Base-by-base conservation (phyloP, 2,888 invertebrate species). In the Siphlonurus alternatus region DNA sequence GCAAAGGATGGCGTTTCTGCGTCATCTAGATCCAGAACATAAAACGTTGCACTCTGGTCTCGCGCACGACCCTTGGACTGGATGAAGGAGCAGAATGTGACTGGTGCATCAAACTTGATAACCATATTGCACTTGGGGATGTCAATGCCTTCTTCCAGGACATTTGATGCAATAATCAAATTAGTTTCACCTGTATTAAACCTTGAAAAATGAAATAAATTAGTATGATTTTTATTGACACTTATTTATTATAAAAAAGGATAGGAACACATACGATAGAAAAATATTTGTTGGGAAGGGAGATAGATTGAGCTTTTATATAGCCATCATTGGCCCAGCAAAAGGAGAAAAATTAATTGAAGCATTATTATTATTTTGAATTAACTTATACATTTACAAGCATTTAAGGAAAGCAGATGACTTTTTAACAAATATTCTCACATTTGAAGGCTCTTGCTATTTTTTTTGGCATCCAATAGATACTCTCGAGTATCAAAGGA, bases 101-200 rank as follows among this genome's bases (percentile, higher is more conserved):
- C 72, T 0, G 89, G 81, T 1, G 76, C 72, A 72, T 92, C 90
- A 72, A 86, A 89, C 62, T 87, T 82, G 20, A 94, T 71, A 0
- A 95, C 87, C 54, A 91, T 75, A 67, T 88, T 85, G 72, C 96
- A 97, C 25, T 83, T 81, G 1, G 87, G 87, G 25, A 95, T 81
- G 74, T 95, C 93, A 7, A 94, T 82, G 0, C 94, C 94, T 76
- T 95, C 95, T 73, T 95, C 95, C 25, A 95, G 77, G 0, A 95
- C 89, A 72, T 86, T 87, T 0, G 95, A 87, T 1, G 87, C 81
- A 1, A 88, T 75, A 25, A 90, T 72, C 1, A 88, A 72, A 73
- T 91, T 91, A 2, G 79, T 74, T 38, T 80, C 76, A 7, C 82
- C 81, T 7, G 74, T 74, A 23, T 80, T 77, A 71, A 88, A 88